These are phyloP conservation scores for Hypothenemus hampei DNA, from an alignment of 1,140 invertebrate species.

Conservation along the genomic window DNA sequence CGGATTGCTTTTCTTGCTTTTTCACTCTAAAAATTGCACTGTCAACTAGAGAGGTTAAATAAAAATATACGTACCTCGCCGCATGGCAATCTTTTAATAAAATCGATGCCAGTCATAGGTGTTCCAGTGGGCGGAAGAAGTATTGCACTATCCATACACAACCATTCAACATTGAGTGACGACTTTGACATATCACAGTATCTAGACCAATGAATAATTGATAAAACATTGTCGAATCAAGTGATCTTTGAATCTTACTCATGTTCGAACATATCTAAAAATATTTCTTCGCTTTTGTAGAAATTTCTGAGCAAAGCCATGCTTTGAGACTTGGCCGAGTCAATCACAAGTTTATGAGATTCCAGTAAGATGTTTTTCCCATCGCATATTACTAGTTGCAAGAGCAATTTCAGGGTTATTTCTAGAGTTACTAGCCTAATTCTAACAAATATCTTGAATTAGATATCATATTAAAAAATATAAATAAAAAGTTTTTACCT, in stretches of 20 bases:
- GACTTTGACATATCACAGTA: constrained; percentile 85
- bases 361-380: constrained; percentile 55
- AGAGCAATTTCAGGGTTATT: constrained; percentile 74
- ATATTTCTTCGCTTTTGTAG: constrained; percentile 97
- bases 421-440: constrained; percentile 91
- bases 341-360: constrained; percentile 63
- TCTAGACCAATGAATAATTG: constrained; percentile 39
- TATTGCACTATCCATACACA: constrained; percentile 95
- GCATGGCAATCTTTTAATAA: constrained; percentile 90
- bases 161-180: constrained; percentile 85
- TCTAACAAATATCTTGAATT: constrained; percentile 40
- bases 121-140: constrained; percentile 94
- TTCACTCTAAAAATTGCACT: constrained; percentile 67
- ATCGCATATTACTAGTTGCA: constrained; percentile 49
- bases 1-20: constrained; percentile 87
- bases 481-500: constrained; percentile 37
- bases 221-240: background rate
- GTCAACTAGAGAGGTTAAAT: no score
- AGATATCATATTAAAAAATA: background rate
- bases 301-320: constrained; percentile 84
- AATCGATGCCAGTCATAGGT: constrained; percentile 92
- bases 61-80: constrained; percentile 76
- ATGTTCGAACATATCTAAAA: constrained; percentile 98
- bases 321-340: constrained; percentile 79
- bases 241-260: constrained; percentile 59